Evolutionary conservation across 2,797 vertebrate species (phyloP).

Genomic region (Falco columbarius): DNA sequence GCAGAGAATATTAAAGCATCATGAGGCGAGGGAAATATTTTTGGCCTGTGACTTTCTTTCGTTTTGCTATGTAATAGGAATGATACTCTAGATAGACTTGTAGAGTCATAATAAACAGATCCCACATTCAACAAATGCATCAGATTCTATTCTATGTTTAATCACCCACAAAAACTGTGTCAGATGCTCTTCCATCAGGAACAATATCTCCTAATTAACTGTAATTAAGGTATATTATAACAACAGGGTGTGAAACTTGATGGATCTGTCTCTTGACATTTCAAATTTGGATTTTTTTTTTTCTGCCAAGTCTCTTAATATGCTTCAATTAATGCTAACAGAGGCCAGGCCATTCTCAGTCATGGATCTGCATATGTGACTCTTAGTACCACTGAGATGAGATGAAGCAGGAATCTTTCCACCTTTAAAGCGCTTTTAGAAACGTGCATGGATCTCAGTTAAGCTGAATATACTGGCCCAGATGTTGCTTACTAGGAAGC

Average conservation of each 20-base stretch:
- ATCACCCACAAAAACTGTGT: conserved; percentile 39
- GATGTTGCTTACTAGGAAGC: neutral
- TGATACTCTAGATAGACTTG: neutral
- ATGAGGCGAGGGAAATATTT: neutral
- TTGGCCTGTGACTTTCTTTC: neutral
- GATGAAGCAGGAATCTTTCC: neutral
- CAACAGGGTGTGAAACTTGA: conserved; percentile 46
- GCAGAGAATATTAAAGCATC: neutral
- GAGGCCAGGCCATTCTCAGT: conserved; percentile 15
- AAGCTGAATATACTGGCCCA: neutral
- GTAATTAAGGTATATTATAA: conserved; percentile 60
- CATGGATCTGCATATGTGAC: neutral
- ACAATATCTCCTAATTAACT: conserved; percentile 54
- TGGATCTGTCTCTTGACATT: conserved; percentile 53
- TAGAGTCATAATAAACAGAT: neutral
- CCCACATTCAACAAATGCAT: neutral
- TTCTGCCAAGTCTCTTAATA: conserved; percentile 24
- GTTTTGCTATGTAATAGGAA: neutral
- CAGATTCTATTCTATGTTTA: conserved; percentile 9
- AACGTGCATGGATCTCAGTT: neutral
- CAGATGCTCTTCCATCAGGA: conserved; percentile 52
- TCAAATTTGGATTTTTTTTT: conserved; percentile 36
- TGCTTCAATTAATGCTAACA: conserved; percentile 39
- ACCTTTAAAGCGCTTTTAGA: neutral
- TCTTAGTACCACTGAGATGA: neutral